phyloP scores from a whole-genome alignment of 2,113 vertebrate genomes.

The Oxygymnocypris stewartii region DNA sequence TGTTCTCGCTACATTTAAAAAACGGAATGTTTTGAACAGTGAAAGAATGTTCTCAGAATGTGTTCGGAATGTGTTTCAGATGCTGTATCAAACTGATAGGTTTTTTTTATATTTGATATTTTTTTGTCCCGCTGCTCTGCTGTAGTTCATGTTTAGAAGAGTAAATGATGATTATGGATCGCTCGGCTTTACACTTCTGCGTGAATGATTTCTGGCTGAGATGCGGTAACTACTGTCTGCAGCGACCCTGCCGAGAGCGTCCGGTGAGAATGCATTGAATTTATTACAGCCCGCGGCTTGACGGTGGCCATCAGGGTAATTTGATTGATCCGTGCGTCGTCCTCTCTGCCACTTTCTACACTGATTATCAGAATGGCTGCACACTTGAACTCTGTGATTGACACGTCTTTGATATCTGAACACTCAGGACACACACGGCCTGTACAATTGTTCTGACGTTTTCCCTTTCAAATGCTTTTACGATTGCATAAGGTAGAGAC shows the following conservation, averaged over 20 bases:
- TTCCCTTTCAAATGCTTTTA: conserved; percentile 13
- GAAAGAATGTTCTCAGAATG: neutral
- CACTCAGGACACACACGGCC: neutral
- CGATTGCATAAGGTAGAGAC: neutral
- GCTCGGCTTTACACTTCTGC: neutral
- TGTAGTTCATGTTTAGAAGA: neutral
- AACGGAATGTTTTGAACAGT: neutral
- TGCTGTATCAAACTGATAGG: neutral
- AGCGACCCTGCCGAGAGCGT: neutral
- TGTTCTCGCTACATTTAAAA: too few species aligned
- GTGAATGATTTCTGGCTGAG: conserved; percentile 2
- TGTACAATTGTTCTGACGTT: neutral
- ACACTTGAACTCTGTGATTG: neutral
- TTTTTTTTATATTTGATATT: too few species aligned
- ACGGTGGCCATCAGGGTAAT: conserved; percentile 11
- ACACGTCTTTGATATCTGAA: neutral
- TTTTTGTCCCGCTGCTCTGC: neutral
- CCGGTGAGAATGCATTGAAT: conserved; percentile 19
- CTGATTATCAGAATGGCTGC: conserved; percentile 17
- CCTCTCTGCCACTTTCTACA: conserved; percentile 4
- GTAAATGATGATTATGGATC: conserved; percentile 14
- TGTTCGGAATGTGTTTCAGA: neutral
- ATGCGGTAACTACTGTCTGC: neutral
- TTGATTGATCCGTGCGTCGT: neutral
- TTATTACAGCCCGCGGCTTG: conserved; percentile 17